Conservation (phyloP, 2,113 vertebrate species). For the Ptychochromis oligacanthus region DNA sequence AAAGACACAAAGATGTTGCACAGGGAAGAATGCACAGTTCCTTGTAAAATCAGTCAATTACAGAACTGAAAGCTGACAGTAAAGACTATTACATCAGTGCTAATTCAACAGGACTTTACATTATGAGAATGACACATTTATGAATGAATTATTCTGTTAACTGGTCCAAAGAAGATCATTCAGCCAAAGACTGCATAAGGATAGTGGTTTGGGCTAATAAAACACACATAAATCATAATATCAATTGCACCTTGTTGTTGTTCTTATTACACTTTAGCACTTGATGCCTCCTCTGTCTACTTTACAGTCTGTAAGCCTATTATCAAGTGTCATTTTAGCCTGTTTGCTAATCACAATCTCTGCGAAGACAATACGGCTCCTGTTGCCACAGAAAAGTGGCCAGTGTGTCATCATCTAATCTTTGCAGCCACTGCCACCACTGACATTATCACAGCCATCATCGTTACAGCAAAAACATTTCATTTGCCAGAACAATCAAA, state of each 20-base stretch:
- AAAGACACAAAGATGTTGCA: too few relatives aligned
- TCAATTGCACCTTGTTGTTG: neutral
- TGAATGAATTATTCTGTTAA: neutral
- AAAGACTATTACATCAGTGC: neutral
- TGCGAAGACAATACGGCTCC: slow-evolving; percentile 35
- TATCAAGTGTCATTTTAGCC: neutral
- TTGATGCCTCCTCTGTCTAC: slow-evolving; percentile 1
- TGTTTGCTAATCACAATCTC: slow-evolving; percentile 49
- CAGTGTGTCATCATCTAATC: slow-evolving; percentile 53
- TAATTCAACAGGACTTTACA: neutral
- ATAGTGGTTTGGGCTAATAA: neutral
- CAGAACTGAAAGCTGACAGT: neutral
- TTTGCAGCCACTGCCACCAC: slow-evolving; percentile 30
- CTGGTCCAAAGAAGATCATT: neutral
- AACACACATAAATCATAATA: neutral
- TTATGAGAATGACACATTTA: neutral
- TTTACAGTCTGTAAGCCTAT: slow-evolving; percentile 8
- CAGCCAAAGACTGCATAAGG: neutral
- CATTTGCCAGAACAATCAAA: slow-evolving; percentile 45
- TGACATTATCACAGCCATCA: slow-evolving; percentile 58
- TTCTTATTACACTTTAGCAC: neutral
- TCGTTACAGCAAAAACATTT: slow-evolving; percentile 21
- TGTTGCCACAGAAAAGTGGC: slow-evolving; percentile 39
- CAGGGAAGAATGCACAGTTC: neutral
- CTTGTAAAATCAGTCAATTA: neutral